Evolutionary conservation across 2,113 vertebrate species (phyloP).

Genomic region (Vanacampus margaritifer): DNA sequence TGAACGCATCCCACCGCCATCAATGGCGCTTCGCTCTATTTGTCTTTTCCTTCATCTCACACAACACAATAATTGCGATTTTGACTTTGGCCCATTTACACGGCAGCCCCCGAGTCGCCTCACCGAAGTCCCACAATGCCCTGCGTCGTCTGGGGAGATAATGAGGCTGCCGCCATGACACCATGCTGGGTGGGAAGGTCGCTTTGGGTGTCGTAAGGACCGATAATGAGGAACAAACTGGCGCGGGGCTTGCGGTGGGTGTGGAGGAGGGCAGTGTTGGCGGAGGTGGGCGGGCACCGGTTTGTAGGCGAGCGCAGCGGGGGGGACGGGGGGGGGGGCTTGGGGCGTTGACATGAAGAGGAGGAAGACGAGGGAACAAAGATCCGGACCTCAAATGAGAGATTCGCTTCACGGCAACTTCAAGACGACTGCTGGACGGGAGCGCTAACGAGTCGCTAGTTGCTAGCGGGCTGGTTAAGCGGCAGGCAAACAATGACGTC

Average conservation of each 20-base stretch:
- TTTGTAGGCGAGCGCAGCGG: conserved; percentile 58
- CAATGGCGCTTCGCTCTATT: background rate
- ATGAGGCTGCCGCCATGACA: conserved; percentile 63
- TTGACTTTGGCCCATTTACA: conserved; percentile 41
- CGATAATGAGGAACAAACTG: conserved; percentile 71
- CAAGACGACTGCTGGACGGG: conserved; percentile 16
- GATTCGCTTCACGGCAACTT: conserved; percentile 15
- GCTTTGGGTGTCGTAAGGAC: conserved; percentile 46
- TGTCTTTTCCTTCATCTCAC: background rate
- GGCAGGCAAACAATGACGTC: conserved; percentile 16
- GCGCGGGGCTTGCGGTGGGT: conserved; percentile 33
- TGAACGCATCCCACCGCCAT: background rate
- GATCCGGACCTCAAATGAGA: conserved; percentile 38
- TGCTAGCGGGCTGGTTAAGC: conserved; percentile 33
- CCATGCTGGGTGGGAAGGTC: conserved; percentile 57
- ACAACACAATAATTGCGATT: background rate
- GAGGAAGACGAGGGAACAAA: conserved; percentile 34
- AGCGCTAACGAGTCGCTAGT: conserved; percentile 62
- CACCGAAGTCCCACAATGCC: conserved; percentile 45
- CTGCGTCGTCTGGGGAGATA: conserved; percentile 55
- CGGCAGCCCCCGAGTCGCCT: conserved; percentile 36
- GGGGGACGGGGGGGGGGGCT: conserved; percentile 53
- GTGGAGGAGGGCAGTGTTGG: conserved; percentile 46
- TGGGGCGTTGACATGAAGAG: conserved; percentile 42
- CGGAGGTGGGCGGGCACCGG: background rate